Conservation (phyloP, 2,888 invertebrate genomes). For the Drosophila recens region DNA sequence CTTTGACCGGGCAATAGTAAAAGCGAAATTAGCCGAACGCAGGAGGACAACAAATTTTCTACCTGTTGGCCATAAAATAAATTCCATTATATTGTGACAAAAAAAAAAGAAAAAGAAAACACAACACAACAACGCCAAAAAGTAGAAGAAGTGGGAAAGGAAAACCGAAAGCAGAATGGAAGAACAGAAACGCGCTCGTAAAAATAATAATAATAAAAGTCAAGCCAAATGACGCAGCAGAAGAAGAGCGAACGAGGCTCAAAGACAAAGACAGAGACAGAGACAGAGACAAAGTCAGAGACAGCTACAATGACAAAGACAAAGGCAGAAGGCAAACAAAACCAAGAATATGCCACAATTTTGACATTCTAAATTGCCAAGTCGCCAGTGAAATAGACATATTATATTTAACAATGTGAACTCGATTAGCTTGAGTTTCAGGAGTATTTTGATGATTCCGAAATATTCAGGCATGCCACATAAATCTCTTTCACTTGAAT, state of each 20-base stretch:
- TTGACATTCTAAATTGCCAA: constrained; percentile 1
- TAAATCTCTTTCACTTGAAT: too few relatives aligned
- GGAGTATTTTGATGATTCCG: too few relatives aligned
- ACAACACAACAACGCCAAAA: constrained; percentile 4
- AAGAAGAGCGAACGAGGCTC: constrained; percentile 26
- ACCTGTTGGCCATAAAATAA: constrained; percentile 83
- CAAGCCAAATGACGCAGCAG: constrained; percentile 68
- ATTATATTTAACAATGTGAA: too few relatives aligned
- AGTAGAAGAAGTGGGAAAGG: not conserved
- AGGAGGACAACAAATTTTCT: constrained; percentile 75
- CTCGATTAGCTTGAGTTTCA: too few relatives aligned
- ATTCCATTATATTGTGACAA: constrained; percentile 76
- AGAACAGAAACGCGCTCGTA: constrained; percentile 61
- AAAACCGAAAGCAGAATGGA: constrained; percentile 22
- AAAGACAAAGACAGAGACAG: constrained; percentile 1
- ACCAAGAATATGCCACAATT: constrained; percentile 28
- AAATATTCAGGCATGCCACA: too few relatives aligned
- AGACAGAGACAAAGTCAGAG: constrained; percentile 30
- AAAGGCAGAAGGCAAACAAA: constrained; percentile 48
- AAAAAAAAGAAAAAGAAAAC: constrained; percentile 23
- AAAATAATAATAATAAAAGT: constrained; percentile 81
- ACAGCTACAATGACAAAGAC: constrained; percentile 22
- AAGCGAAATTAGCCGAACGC: constrained; percentile 77
- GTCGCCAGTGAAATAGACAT: not conserved
- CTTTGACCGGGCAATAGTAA: constrained; percentile 66